Evolutionary conservation across 2,113 vertebrate genomes (phyloP).

Genomic region (Cairina moschata): DNA sequence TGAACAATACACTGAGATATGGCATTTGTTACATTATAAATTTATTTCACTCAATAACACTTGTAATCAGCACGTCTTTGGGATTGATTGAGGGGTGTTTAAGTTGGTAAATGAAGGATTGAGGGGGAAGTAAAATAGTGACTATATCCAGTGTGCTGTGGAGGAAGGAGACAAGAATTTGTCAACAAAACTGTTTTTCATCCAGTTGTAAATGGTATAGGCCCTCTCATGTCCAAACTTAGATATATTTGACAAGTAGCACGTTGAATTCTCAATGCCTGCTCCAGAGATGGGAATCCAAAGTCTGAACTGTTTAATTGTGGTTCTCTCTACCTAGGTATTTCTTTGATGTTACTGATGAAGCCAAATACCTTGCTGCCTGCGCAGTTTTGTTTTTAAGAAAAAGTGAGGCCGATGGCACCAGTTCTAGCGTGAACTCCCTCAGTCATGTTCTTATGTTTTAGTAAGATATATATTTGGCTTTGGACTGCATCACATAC

Average conservation of each 20-base stretch:
- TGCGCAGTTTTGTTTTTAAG: background rate
- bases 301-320: background rate
- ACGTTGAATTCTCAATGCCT: background rate
- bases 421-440: background rate
- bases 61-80: background rate
- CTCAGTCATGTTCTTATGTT: slow-evolving; percentile 29
- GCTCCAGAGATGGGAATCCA: background rate
- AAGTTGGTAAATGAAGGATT: slow-evolving; percentile 26
- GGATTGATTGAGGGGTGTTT: background rate
- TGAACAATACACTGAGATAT: background rate
- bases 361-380: background rate
- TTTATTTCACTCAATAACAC: background rate
- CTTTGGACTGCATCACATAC: background rate
- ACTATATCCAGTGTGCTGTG: background rate
- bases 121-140: background rate
- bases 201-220: background rate
- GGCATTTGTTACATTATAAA: background rate
- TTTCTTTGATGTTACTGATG: background rate
- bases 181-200: background rate
- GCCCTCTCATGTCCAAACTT: background rate
- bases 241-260: background rate
- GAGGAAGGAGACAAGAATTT: background rate
- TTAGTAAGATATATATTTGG: background rate
- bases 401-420: background rate
- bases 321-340: background rate